Evolutionary conservation across 2,888 invertebrate genomes (phyloP).

Genomic region (Acrocyrtus sp.): DNA sequence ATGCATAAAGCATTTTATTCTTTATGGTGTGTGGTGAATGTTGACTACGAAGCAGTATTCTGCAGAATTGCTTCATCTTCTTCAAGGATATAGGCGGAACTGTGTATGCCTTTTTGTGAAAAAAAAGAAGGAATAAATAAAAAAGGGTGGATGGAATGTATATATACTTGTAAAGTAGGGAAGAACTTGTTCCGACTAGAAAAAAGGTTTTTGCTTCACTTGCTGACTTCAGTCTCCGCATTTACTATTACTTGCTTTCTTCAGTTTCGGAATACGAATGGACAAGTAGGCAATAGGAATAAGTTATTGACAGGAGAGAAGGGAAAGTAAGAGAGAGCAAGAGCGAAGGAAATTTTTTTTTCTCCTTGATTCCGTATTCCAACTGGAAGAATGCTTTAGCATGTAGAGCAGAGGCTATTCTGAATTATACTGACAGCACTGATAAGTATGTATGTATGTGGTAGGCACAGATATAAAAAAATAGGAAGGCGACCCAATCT

Average conservation of each 20-base stretch:
- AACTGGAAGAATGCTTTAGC: constrained; percentile 28
- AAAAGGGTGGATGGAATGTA: constrained; percentile 11
- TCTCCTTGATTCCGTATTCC: constrained; percentile 43
- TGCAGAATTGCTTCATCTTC: no score
- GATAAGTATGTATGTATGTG: constrained; percentile 39
- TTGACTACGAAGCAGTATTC: constrained; percentile 35
- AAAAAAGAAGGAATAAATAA: constrained; percentile 36
- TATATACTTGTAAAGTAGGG: no score
- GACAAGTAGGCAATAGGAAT: constrained; percentile 49
- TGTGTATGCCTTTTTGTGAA: constrained; percentile 32
- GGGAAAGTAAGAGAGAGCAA: not conserved
- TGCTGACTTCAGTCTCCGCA: no score
- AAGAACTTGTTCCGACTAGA: constrained; percentile 29
- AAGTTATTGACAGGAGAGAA: constrained; percentile 45
- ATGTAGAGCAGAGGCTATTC: constrained; percentile 31
- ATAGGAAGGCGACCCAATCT: constrained; percentile 53
- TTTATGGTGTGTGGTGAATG: constrained; percentile 40
- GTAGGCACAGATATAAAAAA: no score
- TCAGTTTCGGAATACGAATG: constrained; percentile 35
- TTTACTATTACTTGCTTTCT: not conserved
- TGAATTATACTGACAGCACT: constrained; percentile 35
- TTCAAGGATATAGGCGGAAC: no score
- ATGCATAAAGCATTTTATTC: constrained; percentile 52
- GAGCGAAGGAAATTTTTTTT: constrained; percentile 17
- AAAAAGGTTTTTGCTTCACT: constrained; percentile 24